Percentiles rank a stretch among this genome's conserved stretches.
phyloP scores from a whole-genome alignment of 2,113 vertebrate genomes.

The Dasyprocta punctata region DNA sequence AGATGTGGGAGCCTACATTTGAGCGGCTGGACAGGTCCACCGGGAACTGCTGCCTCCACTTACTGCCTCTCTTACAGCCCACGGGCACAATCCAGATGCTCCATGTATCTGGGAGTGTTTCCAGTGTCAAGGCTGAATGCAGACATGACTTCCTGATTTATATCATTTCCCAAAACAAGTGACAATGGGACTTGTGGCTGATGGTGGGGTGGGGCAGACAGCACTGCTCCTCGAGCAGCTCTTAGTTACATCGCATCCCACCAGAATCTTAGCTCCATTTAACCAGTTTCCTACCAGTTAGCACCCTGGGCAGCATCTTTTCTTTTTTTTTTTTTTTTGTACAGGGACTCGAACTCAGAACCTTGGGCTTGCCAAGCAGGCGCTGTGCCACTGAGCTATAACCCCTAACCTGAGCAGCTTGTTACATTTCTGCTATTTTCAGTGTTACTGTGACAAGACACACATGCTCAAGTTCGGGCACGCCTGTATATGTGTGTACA shows the following conservation, averaged over 20 bases:
- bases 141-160: fast-evolving
- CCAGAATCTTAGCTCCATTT: fast-evolving
- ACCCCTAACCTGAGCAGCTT: neutral
- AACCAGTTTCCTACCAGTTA: neutral
- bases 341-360: too few relatives aligned
- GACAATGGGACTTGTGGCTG: fast-evolving
- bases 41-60: neutral
- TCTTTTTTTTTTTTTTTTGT: too few relatives aligned
- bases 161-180: neutral
- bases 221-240: neutral
- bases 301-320: neutral
- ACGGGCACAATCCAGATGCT: neutral
- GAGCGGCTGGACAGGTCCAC: neutral
- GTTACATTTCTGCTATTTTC: too few relatives aligned
- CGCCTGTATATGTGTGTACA: too few relatives aligned
- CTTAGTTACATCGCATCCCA: fast-evolving
- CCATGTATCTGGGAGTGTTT: neutral
- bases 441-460: fast-evolving
- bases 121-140: neutral
- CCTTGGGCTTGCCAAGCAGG: too few relatives aligned
- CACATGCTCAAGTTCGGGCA: neutral
- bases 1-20: fast-evolving
- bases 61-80: fast-evolving
- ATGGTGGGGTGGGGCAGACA: fast-evolving
- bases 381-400: too few relatives aligned